Conservation (phyloP, 1,140 invertebrate genomes). For the Trichonephila clavipes region DNA sequence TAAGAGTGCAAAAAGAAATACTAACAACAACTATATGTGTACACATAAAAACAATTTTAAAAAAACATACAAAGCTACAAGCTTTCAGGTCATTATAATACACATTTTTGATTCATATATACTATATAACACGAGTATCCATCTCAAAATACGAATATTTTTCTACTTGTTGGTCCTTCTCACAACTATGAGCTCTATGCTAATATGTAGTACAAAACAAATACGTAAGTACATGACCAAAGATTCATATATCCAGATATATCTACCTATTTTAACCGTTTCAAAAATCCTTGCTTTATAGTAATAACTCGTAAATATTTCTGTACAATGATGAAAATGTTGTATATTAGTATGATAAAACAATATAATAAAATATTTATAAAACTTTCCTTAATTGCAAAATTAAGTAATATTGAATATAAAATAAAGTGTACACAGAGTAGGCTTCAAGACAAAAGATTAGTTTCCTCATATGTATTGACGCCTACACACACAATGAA, state of each 20-base stretch:
- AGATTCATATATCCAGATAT: conserved; percentile 53
- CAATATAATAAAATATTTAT: conserved; percentile 75
- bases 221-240: conserved; percentile 68
- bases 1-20: conserved; percentile 25
- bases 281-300: conserved; percentile 27
- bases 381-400: conserved; percentile 73
- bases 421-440: conserved; percentile 66
- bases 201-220: conserved; percentile 67
- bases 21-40: conserved; percentile 12
- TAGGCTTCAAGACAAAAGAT: conserved; percentile 39
- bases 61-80: conserved; percentile 24
- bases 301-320: conserved; percentile 66
- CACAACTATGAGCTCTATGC: conserved; percentile 64
- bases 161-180: conserved; percentile 71
- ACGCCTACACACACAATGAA: conserved; percentile 45
- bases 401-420: conserved; percentile 66
- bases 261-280: conserved; percentile 48
- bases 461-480: neutral
- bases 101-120: conserved; percentile 25
- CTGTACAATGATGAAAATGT: conserved; percentile 67
- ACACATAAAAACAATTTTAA: neutral
- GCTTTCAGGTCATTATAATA: conserved; percentile 20
- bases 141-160: conserved; percentile 61
- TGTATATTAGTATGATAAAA: conserved; percentile 71
- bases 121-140: conserved; percentile 40